phyloP scores from a whole-genome alignment of 2,888 invertebrate genomes.

The Chrysolina americana region DNA sequence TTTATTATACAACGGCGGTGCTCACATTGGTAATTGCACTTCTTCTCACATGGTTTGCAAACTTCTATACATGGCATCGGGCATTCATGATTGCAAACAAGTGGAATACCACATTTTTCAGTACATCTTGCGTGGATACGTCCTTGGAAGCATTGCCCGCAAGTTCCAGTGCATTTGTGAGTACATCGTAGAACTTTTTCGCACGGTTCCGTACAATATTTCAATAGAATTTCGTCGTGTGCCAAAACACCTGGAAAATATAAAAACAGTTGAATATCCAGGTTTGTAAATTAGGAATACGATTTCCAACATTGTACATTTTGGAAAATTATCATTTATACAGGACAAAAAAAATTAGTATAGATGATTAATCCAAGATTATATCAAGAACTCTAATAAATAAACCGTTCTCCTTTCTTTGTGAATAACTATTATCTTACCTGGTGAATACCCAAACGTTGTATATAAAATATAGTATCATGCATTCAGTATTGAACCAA shows the following conservation, averaged over 20 bases:
- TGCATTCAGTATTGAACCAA: no score
- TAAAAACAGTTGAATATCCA: no score
- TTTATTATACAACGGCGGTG: constrained; percentile 71
- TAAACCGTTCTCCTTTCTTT: no score
- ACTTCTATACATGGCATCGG: constrained; percentile 72
- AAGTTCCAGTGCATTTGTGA: constrained; percentile 73
- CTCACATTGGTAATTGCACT: constrained; percentile 65
- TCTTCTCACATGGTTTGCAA: constrained; percentile 73
- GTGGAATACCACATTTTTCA: constrained; percentile 71
- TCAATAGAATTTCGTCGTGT: neutral
- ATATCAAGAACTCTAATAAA: no score
- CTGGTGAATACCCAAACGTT: no score
- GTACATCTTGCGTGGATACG: constrained; percentile 75
- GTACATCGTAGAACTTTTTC: constrained; percentile 67
- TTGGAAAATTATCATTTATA: no score
- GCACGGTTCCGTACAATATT: constrained; percentile 71
- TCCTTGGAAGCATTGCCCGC: constrained; percentile 74
- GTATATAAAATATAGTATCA: no score
- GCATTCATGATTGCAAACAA: constrained; percentile 78
- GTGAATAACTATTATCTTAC: no score
- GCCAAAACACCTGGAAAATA: neutral
- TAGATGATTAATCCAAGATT: no score
- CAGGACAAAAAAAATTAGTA: no score
- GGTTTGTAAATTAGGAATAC: no score
- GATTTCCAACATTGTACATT: no score